phyloP scores from a whole-genome alignment of 2,113 vertebrate genomes.

The Camelus dromedarius region DNA sequence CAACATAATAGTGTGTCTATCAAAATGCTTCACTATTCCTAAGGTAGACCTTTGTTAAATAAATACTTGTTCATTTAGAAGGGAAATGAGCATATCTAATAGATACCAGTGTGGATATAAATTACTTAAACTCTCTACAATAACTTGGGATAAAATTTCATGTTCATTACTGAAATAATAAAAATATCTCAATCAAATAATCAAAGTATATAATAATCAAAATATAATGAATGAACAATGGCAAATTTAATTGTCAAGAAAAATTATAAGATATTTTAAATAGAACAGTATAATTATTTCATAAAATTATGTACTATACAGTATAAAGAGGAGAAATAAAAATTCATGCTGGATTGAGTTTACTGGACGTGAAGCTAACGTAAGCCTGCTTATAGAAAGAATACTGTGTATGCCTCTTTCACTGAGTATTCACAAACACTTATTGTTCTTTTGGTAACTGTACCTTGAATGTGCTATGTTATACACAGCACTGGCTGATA shows the following conservation, averaged over 20 bases:
- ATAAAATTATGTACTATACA: neutral
- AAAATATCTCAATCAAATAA: neutral
- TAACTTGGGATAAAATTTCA: neutral
- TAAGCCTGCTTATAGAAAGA: neutral
- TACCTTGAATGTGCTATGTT: slow-evolving; percentile 7
- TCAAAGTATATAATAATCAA: neutral
- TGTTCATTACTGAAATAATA: neutral
- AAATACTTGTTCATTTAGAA: neutral
- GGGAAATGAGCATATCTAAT: neutral
- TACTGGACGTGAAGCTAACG: neutral
- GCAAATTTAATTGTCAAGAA: neutral
- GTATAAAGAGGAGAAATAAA: neutral
- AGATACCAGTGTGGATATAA: neutral
- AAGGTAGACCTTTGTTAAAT: neutral
- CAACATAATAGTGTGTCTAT: neutral
- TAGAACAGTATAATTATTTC: neutral
- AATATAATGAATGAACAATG: neutral
- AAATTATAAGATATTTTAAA: slow-evolving; percentile 45
- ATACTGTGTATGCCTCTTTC: neutral
- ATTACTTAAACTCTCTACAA: neutral
- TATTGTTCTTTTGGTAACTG: neutral
- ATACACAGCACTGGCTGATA: neutral
- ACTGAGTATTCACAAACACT: slow-evolving; percentile 11
- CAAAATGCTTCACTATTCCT: neutral
- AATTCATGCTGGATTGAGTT: neutral